Evolutionary conservation across 2,888 invertebrate species (phyloP), one percentile per base, ranked within the genome.

Genomic region (Hirtodrosophila alboralis): DNA sequence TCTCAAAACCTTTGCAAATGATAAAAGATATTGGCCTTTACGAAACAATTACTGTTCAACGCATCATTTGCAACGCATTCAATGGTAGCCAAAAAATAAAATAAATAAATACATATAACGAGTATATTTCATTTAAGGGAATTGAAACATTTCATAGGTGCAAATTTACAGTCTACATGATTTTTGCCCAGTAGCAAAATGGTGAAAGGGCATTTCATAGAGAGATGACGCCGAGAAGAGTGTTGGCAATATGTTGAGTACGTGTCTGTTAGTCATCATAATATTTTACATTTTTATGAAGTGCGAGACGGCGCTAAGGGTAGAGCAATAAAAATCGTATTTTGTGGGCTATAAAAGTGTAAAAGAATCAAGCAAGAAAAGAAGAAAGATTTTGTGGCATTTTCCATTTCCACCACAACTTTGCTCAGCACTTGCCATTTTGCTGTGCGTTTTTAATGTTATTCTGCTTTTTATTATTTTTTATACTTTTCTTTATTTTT

Each of bases 251-350:
- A 72, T 63, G 63, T 63, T 63, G 73, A 65, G 71, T 57, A 75
- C 74, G 78, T 81, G 68, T 78, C 84, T 63, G 69, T 59, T 40
- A 63, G 78, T 77, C 80, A 71, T 76, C 85, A 81, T 67, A 81
- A 84, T 81, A 81, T 84, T 81, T 84, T 76, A 84, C 81, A 78
- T 84, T 81, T 84, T 81, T 84, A 81, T 81, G 84, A 81, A 81
- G 84, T 84, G 79, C 74, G 63, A 80, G 73, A 64, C 60, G 62
- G 10, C 59, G 77, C 61, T 65, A 52, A 62, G 59, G 76, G 58
- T 60, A 47, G 9, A 38, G 84, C 83, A 81, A 81, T 84, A 81
- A 81, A 84, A 81, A 74, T 81, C 78, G 56, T 84, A 78, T 74
- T 78, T 71, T 78, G 84, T 76, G 66, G 84, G 81, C 74, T 74